Evolutionary conservation across 2,888 invertebrate species (phyloP).

Genomic region (Brachylomia viminalis): DNA sequence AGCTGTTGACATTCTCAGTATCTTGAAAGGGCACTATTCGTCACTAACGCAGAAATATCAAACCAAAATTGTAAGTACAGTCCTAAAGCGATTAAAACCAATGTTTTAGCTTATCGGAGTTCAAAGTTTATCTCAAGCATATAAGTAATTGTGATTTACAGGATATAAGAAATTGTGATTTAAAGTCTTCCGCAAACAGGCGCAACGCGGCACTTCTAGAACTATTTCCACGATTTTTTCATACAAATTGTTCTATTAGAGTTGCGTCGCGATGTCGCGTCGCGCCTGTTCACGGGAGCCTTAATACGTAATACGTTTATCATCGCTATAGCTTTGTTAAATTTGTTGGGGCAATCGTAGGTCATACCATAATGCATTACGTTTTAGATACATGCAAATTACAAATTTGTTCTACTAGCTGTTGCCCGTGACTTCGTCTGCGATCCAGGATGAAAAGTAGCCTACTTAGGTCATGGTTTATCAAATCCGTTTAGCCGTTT

Average conservation of each 20-base stretch:
- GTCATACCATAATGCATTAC: background rate
- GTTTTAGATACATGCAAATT: constrained; percentile 2
- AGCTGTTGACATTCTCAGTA: background rate
- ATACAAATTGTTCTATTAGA: too few relatives aligned
- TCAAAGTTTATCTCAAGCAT: constrained; percentile 23
- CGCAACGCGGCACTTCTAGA: too few relatives aligned
- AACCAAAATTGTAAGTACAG: background rate
- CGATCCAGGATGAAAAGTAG: too few relatives aligned
- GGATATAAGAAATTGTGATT: too few relatives aligned
- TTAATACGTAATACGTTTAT: too few relatives aligned
- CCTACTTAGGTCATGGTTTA: too few relatives aligned
- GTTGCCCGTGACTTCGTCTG: too few relatives aligned
- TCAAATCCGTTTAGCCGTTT: too few relatives aligned
- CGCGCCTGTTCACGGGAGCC: too few relatives aligned
- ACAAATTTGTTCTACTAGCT: background rate
- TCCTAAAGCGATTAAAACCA: constrained; percentile 18
- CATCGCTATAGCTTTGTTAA: background rate
- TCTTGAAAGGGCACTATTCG: background rate
- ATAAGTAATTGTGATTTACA: constrained; percentile 10
- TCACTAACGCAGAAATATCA: constrained; percentile 16
- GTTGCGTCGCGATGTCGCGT: too few relatives aligned
- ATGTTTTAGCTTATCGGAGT: constrained; percentile 19
- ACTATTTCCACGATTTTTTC: too few relatives aligned
- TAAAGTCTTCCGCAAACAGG: too few relatives aligned
- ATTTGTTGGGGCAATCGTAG: background rate